Evolutionary conservation across 2,113 vertebrate species (phyloP).

Genomic region (Anguilla japonica): DNA sequence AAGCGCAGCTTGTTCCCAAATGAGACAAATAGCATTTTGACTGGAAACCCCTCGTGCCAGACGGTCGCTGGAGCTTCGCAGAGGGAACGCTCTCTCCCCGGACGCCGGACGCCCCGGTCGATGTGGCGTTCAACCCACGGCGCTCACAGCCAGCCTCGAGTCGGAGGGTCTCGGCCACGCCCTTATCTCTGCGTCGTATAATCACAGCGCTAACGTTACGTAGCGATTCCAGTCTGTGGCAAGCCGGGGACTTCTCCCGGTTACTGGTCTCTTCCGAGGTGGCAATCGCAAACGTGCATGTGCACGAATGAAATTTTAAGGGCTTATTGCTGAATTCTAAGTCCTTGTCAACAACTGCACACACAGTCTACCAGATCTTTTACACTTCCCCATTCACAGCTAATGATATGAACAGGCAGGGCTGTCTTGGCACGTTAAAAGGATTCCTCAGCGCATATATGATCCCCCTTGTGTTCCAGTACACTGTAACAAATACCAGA

Average conservation of each 20-base stretch:
- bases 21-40: neutral
- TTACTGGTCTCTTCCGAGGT: slow-evolving; percentile 23
- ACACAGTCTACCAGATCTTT: neutral
- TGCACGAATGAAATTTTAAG: neutral
- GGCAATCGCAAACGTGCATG: neutral
- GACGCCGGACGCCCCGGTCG: neutral
- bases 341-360: neutral
- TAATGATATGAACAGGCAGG: neutral
- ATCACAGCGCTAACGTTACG: slow-evolving; percentile 32
- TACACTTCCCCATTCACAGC: neutral
- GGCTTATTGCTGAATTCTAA: neutral
- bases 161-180: slow-evolving; percentile 25
- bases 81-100: neutral
- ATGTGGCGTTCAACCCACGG: slow-evolving; percentile 19
- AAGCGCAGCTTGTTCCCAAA: neutral
- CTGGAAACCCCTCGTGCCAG: neutral
- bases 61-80: neutral
- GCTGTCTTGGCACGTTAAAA: neutral
- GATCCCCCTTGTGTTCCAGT: neutral
- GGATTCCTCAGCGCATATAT: neutral
- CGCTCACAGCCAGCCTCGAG: slow-evolving; percentile 29
- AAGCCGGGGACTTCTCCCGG: neutral
- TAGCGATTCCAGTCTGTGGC: neutral
- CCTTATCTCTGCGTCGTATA: slow-evolving; percentile 38
- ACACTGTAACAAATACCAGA: neutral